Conservation (phyloP, 2,797 vertebrate genomes). For the Bovichtus variegatus region DNA sequence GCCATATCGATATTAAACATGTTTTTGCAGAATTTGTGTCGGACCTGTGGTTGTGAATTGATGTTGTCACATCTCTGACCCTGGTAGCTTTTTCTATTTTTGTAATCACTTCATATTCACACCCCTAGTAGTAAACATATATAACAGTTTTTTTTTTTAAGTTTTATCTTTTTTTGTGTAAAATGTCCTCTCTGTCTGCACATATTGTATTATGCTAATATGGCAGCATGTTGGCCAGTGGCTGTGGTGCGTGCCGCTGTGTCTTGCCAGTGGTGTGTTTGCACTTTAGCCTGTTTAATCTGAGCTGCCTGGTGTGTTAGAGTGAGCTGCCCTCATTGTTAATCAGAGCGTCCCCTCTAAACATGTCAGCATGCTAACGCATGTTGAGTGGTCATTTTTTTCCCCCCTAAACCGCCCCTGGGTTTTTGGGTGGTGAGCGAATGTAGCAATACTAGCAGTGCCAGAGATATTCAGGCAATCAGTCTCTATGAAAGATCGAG, state of each 20-base stretch:
- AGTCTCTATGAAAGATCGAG: constrained; percentile 45
- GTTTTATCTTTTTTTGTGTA: background rate
- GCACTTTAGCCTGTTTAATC: constrained; percentile 52
- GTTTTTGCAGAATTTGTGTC: background rate
- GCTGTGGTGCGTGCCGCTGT: constrained; percentile 18
- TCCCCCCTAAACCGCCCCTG: constrained; percentile 17
- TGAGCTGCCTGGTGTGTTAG: constrained; percentile 42
- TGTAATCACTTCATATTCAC: background rate
- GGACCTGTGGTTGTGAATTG: background rate
- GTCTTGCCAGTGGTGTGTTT: constrained; percentile 54
- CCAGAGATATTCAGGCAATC: constrained; percentile 38
- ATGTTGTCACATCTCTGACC: background rate
- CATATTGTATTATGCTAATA: constrained; percentile 25
- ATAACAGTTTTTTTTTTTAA: background rate
- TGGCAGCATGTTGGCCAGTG: constrained; percentile 5
- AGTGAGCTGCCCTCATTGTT: constrained; percentile 65
- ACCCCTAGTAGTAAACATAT: background rate
- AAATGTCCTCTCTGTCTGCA: constrained; percentile 2
- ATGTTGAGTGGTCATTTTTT: constrained; percentile 51
- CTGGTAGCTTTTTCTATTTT: background rate
- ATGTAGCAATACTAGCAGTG: constrained; percentile 20
- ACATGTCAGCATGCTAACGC: constrained; percentile 55
- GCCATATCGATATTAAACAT: background rate
- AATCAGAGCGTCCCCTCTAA: constrained; percentile 69
- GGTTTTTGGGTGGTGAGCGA: constrained; percentile 30